These are phyloP conservation scores for Lithophane semibrunnea DNA, from an alignment of 2,888 invertebrate genomes.

Conservation along the genomic window DNA sequence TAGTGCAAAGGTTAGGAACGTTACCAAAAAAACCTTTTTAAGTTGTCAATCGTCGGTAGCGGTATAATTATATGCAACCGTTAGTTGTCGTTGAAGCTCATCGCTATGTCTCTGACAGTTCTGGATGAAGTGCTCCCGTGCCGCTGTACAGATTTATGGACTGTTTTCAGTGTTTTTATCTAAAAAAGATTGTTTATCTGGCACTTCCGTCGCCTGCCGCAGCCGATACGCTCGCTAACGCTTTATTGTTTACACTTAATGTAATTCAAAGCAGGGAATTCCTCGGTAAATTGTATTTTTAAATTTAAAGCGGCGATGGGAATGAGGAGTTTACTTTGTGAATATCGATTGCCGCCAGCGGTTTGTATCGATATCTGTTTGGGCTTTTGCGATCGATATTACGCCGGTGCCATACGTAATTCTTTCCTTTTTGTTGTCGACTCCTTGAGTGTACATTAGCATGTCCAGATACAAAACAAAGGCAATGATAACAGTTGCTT, in stretches of 20 bases:
- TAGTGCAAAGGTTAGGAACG: conserved; percentile 86
- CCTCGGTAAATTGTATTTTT: conserved; percentile 89
- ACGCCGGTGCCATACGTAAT: conserved; percentile 84
- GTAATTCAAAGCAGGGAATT: conserved; percentile 90
- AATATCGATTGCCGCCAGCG: conserved; percentile 82
- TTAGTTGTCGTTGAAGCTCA: conserved; percentile 67
- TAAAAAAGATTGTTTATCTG: conserved; percentile 90
- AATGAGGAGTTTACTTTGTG: conserved; percentile 80
- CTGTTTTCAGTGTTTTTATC: conserved; percentile 88
- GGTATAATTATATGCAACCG: conserved; percentile 73
- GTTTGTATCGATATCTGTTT: conserved; percentile 82
- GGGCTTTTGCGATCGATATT: conserved; percentile 86
- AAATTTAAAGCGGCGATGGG: conserved; percentile 82
- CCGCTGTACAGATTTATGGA: conserved; percentile 86
- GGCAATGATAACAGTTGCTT: conserved; percentile 15
- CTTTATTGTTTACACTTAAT: conserved; percentile 90
- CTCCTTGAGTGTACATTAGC: conserved; percentile 40
- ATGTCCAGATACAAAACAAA: conserved; percentile 23
- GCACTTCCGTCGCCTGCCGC: conserved; percentile 89
- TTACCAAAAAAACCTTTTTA: conserved; percentile 76
- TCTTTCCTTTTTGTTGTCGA: conserved; percentile 68
- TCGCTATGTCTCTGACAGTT: conserved; percentile 78
- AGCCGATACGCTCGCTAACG: conserved; percentile 88
- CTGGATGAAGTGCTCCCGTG: conserved; percentile 82
- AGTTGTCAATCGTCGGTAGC: conserved; percentile 69